Base-by-base conservation (phyloP, 2,888 invertebrate genomes). In the Scelioninae gen. 1 region DNA sequence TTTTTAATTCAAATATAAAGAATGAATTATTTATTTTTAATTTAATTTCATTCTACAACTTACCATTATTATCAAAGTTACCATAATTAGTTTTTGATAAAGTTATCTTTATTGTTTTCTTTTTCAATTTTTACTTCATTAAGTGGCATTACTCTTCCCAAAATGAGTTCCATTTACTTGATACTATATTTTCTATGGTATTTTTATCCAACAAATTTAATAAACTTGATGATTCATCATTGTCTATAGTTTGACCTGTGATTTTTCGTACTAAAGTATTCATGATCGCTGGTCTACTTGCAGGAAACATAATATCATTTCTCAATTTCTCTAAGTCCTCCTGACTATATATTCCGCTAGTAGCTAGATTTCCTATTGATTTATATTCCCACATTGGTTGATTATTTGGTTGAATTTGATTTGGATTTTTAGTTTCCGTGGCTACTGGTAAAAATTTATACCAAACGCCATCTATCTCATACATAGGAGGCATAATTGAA, bases 381-480 rank as follows among this genome's bases (percentile, higher is more conserved):
- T 11, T 10, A 43, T 0, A 63, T 38, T 9, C 31, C 79, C 79
- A 82, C 0, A 9, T 53, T 0, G n/a, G 10, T 9, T 9, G 32
- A 0, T 40, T 63, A 6, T 32, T 3, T 4, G 84, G 76, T 60
- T 76, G 16, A 0, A 83, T 15, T 1, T 31, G 15, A 5, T 15
- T 5, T 4, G 60, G 60, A 16, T 10, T 29, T 29, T 31, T 34
- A 51, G 55, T n/a, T 15, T 45, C 5, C 68, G 69, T 1, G 1
- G 31, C 32, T 31, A 85, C 31, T 0, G 88, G 85, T 2, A 84
- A 51, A 6, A 87, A 38, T 5, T 38, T 38, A 5, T 38, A 38
- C 38, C 60, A 62, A 9, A 23, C 11, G 1, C 60, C 60, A 31
- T 62, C 45, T 4, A 62, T 31, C 13, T 62, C 45, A 9, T 31